Evolutionary conservation across 2,888 invertebrate species (phyloP).

Genomic region (Pelosia muscerda): DNA sequence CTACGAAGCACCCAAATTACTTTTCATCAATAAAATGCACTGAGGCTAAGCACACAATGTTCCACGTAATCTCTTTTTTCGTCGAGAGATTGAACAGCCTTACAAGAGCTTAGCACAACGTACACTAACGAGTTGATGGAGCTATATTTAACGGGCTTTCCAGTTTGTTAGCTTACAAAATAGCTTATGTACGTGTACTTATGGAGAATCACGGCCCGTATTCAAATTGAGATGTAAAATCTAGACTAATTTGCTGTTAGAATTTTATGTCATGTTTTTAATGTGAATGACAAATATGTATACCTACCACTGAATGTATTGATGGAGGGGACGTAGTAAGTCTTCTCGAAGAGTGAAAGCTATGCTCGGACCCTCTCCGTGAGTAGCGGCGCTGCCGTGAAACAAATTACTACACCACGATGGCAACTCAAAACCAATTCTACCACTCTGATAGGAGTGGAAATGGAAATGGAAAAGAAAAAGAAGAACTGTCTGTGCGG

Average conservation of each 20-base stretch:
- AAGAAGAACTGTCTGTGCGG: too few species aligned
- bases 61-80: constrained; percentile 27
- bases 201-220: constrained; percentile 3
- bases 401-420: too few species aligned
- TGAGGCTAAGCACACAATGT: constrained; percentile 8
- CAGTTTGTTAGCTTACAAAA: constrained; percentile 1
- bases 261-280: neutral
- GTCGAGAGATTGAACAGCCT: constrained; percentile 22
- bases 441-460: too few species aligned
- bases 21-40: neutral
- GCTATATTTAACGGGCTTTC: constrained; percentile 15
- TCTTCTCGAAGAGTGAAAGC: too few species aligned
- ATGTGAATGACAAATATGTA: neutral
- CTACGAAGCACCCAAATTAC: neutral
- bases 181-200: neutral
- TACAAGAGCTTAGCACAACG: constrained; percentile 41
- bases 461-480: too few species aligned
- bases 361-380: too few species aligned
- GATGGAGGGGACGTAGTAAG: too few species aligned
- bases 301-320: too few species aligned
- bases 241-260: neutral
- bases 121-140: constrained; percentile 44
- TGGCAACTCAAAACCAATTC: too few species aligned
- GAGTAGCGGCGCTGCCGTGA: too few species aligned
- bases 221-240: constrained; percentile 6